These are phyloP conservation scores for Corella eumyota DNA, from an alignment of 23 tunicate species.

Conservation along the genomic window DNA sequence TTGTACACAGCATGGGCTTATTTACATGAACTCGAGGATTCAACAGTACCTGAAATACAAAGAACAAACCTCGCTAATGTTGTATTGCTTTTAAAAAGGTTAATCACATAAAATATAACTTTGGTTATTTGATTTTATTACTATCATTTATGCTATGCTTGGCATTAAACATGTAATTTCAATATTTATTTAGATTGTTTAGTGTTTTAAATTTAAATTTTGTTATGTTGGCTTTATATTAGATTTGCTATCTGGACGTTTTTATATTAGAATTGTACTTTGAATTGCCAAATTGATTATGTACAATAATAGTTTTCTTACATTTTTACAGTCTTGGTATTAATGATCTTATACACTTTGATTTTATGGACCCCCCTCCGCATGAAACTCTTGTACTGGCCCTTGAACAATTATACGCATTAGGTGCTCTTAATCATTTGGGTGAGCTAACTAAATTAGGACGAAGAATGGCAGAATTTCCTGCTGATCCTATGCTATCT, in stretches of 20 bases:
- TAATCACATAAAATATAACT: not conserved
- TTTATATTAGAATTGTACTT: too few relatives aligned
- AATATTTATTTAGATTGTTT: too few relatives aligned
- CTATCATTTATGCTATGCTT: too few relatives aligned
- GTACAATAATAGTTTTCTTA: too few relatives aligned
- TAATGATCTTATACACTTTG: conserved; percentile 92
- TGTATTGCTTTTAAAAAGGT: conserved; percentile 83
- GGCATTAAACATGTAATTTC: too few relatives aligned
- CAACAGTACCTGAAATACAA: conserved; percentile 88
- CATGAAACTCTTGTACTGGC: conserved; percentile 85
- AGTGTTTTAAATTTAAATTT: too few relatives aligned
- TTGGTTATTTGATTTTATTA: not conserved
- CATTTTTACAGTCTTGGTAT: conserved; percentile 95
- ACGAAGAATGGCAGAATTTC: conserved; percentile 96
- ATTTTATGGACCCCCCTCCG: conserved; percentile 98
- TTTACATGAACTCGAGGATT: conserved; percentile 86
- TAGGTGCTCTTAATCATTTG: conserved; percentile 87
- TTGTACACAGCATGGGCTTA: conserved; percentile 97
- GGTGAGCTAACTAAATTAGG: conserved; percentile 94
- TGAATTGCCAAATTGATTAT: too few relatives aligned
- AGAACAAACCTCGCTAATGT: conserved; percentile 95
- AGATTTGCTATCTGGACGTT: too few relatives aligned
- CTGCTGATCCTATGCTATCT: conserved; percentile 96
- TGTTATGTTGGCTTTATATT: too few relatives aligned
- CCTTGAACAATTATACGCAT: conserved; percentile 90